Percentiles rank a stretch among this genome's conserved stretches.
Evolutionary conservation across 2,888 invertebrate genomes (phyloP).

Genomic region (Microctonus aethiopoides): DNA sequence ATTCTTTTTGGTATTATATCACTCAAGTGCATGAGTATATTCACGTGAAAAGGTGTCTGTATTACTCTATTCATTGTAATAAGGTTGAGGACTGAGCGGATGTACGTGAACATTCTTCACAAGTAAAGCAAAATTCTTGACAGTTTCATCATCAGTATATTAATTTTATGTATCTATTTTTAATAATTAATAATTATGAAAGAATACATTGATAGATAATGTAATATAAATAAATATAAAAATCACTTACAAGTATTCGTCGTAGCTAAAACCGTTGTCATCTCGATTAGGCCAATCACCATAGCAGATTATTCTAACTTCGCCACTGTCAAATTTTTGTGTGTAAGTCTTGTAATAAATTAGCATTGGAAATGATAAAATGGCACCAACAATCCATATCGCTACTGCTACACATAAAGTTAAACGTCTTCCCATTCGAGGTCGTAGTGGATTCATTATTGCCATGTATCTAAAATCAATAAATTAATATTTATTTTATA

Average conservation of each 20-base stretch:
- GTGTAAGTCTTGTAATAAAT: slow-evolving; percentile 83
- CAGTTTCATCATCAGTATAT: neutral
- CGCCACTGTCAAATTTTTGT: slow-evolving; percentile 70
- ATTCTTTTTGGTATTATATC: neutral
- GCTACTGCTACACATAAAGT: slow-evolving; percentile 85
- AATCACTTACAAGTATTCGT: slow-evolving; percentile 80
- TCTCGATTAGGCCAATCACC: slow-evolving; percentile 78
- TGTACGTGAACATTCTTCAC: neutral
- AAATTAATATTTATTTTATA: slow-evolving; percentile 18
- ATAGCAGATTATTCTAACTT: slow-evolving; percentile 80
- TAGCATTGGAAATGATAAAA: slow-evolving; percentile 86
- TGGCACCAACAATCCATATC: slow-evolving; percentile 86
- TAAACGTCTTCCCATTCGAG: slow-evolving; percentile 85
- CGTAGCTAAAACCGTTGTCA: slow-evolving; percentile 76
- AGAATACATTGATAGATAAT: neutral
- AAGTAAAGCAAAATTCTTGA: neutral
- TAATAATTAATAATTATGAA: no score
- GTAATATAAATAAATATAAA: neutral
- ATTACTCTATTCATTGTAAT: slow-evolving; percentile 28
- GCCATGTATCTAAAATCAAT: slow-evolving; percentile 84
- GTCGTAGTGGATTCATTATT: slow-evolving; percentile 92
- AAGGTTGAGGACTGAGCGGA: slow-evolving; percentile 3
- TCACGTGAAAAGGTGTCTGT: neutral
- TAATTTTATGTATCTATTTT: no score
- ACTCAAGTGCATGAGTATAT: neutral